Conservation (phyloP, 2,888 invertebrate genomes). For the Xestia sexstrigata region DNA sequence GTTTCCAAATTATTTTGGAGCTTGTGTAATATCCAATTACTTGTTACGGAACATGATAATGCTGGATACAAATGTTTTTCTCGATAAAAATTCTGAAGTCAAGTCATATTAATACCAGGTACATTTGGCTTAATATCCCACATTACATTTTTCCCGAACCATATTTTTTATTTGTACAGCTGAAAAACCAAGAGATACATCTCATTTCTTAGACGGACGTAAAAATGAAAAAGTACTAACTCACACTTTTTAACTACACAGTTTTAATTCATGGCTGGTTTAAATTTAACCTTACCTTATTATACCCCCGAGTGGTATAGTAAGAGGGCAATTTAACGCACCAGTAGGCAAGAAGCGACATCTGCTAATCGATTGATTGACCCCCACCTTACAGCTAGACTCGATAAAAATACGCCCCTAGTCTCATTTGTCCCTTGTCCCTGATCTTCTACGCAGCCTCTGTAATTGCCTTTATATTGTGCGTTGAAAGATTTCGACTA, state of each 20-base stretch:
- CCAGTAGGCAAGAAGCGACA: slow-evolving; percentile 88
- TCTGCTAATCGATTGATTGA: slow-evolving; percentile 90
- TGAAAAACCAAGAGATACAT: not conserved
- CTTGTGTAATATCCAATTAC: slow-evolving; percentile 55
- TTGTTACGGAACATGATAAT: slow-evolving; percentile 31
- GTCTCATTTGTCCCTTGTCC: slow-evolving; percentile 76
- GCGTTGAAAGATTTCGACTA: slow-evolving; percentile 3
- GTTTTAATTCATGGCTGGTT: slow-evolving; percentile 58
- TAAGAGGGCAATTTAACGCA: slow-evolving; percentile 88
- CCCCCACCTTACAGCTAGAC: slow-evolving; percentile 81
- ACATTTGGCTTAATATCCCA: not conserved
- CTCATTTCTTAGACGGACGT: not conserved
- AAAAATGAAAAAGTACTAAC: not conserved
- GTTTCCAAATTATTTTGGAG: slow-evolving; percentile 48
- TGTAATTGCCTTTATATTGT: slow-evolving; percentile 74
- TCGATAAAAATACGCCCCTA: slow-evolving; percentile 81
- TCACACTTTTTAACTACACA: slow-evolving; percentile 7
- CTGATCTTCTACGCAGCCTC: slow-evolving; percentile 66
- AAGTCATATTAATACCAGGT: not conserved
- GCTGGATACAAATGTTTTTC: not conserved
- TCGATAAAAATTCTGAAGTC: not conserved
- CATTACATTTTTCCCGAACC: not conserved
- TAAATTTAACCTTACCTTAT: slow-evolving; percentile 82
- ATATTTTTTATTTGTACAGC: not conserved
- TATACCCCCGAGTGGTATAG: slow-evolving; percentile 74